A percentile compares a stretch with the other conserved stretches of the same genome.
Conservation (phyloP, 2,797 vertebrate genomes). For the Aldrovandia affinis region DNA sequence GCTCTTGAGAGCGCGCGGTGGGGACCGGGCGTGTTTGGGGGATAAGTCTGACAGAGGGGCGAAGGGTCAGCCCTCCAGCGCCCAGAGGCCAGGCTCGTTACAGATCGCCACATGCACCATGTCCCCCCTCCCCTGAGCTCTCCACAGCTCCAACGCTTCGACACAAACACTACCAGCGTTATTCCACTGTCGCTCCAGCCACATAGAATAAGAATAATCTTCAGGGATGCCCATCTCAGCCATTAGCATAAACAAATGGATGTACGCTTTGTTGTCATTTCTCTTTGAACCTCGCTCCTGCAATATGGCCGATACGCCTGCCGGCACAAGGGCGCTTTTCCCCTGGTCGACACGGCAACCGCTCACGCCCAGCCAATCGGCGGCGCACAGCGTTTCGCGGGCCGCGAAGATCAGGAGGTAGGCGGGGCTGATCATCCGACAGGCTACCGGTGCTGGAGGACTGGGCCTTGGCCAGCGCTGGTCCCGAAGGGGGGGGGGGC, state of each 20-base stretch:
- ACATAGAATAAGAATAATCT: neutral
- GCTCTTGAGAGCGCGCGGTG: conserved; percentile 62
- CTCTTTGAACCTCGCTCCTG: no score
- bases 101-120: neutral
- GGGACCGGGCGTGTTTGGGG: conserved; percentile 56
- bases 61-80: conserved; percentile 7
- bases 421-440: neutral
- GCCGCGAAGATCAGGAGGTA: neutral
- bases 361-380: neutral
- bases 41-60: conserved; percentile 22
- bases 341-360: neutral
- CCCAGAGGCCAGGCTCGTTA: neutral
- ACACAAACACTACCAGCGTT: neutral
- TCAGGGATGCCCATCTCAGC: neutral
- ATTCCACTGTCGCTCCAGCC: neutral
- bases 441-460: conserved; percentile 36
- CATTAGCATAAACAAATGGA: neutral
- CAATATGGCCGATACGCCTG: neutral
- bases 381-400: neutral
- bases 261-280: no score
- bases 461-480: conserved; percentile 28
- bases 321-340: neutral
- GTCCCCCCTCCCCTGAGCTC: neutral
- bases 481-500: conserved; percentile 34
- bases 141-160: neutral